Conservation (phyloP, 1,140 invertebrate species). For the Magallana gigas region DNA sequence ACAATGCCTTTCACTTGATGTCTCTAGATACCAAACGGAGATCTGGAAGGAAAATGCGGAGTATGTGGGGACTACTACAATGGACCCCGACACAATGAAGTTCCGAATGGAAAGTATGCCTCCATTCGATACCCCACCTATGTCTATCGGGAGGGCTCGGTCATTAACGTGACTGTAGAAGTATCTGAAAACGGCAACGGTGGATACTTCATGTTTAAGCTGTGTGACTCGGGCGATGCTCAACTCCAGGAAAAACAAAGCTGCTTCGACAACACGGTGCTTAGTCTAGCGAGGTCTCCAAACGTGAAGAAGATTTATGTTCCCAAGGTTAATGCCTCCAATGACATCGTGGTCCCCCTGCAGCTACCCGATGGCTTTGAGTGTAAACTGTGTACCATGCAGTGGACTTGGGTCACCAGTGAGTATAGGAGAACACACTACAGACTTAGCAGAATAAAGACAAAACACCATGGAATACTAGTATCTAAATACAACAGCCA, state of each 20-base stretch:
- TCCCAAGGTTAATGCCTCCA: not conserved
- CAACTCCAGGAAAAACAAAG: slow-evolving; percentile 19
- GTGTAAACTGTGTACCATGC: slow-evolving; percentile 36
- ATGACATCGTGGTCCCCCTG: slow-evolving; percentile 25
- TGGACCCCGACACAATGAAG: slow-evolving; percentile 31
- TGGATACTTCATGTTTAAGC: slow-evolving; percentile 26
- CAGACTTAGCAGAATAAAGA: too few species aligned
- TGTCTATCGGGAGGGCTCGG: slow-evolving; percentile 26
- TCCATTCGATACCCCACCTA: slow-evolving; percentile 3
- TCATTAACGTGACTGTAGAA: slow-evolving; percentile 35
- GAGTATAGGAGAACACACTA: not conserved
- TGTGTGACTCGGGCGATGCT: not conserved
- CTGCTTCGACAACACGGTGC: slow-evolving; percentile 12
- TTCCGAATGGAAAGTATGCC: slow-evolving; percentile 29
- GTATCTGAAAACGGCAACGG: slow-evolving; percentile 25
- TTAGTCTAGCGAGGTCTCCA: not conserved
- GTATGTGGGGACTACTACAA: slow-evolving; percentile 28
- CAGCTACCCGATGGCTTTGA: not conserved
- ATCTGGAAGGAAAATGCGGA: slow-evolving; percentile 2
- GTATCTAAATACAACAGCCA: too few species aligned
- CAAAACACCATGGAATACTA: too few species aligned
- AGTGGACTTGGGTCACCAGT: slow-evolving; percentile 38
- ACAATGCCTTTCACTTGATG: not conserved
- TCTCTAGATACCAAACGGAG: not conserved
- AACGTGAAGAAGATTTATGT: slow-evolving; percentile 5